Conservation (phyloP, 2,888 invertebrate genomes). For the Scaptomyza cyrtandrae region DNA sequence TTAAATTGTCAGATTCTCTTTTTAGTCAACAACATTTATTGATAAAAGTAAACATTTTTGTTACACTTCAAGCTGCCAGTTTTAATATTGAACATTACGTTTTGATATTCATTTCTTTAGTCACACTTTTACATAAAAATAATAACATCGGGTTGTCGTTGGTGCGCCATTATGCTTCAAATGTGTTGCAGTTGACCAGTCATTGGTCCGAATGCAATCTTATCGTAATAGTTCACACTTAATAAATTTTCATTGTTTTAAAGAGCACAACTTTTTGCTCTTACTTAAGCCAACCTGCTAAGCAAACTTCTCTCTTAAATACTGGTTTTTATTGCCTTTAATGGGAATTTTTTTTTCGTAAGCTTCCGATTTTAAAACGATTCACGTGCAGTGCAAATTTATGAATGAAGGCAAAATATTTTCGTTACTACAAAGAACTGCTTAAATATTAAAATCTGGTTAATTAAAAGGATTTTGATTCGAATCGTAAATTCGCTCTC, state of each 20-base stretch:
- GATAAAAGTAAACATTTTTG: not conserved
- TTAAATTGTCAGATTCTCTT: not conserved
- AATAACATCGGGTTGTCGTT: not conserved
- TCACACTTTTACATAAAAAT: not conserved
- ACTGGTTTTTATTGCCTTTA: conserved; percentile 29
- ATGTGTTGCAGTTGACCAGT: not conserved
- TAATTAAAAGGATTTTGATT: not conserved
- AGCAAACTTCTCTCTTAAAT: conserved; percentile 45
- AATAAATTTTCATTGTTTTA: not conserved
- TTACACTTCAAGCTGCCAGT: no score
- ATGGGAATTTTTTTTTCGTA: conserved; percentile 23
- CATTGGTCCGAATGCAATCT: not conserved
- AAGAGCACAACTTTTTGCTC: not conserved
- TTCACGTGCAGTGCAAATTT: not conserved
- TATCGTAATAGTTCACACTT: not conserved
- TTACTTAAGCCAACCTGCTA: not conserved
- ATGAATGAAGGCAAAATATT: conserved; percentile 9
- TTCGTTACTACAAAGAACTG: not conserved
- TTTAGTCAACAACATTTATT: not conserved
- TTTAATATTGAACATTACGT: not conserved
- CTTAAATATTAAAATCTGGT: not conserved
- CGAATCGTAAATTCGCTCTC: no score
- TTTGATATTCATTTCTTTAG: not conserved
- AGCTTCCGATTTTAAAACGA: not conserved
- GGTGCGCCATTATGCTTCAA: not conserved